phyloP scores from a whole-genome alignment of 2,888 invertebrate species.

The Drosophila cognata region DNA sequence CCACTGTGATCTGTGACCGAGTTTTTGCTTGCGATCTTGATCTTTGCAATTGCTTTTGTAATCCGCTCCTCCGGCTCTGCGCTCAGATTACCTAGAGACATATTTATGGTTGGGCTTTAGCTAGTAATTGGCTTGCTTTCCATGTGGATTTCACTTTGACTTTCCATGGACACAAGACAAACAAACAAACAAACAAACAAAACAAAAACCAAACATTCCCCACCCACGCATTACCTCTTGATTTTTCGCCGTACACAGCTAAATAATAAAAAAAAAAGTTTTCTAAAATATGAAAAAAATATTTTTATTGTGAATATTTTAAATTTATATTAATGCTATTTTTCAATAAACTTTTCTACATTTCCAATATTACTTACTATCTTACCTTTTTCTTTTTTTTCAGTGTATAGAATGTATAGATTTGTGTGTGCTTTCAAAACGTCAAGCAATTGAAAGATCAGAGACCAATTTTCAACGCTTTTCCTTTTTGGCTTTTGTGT shows the following conservation, averaged over 20 bases:
- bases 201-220: slow-evolving; percentile 53
- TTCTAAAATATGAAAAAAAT: not conserved
- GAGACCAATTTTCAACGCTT: slow-evolving; percentile 78
- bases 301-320: not conserved
- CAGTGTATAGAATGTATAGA: not conserved
- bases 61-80: slow-evolving; percentile 33
- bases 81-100: slow-evolving; percentile 58
- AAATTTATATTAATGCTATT: not conserved
- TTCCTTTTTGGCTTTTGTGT: slow-evolving; percentile 70
- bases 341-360: not conserved
- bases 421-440: slow-evolving; percentile 53
- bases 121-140: slow-evolving; percentile 75
- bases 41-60: slow-evolving; percentile 64
- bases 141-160: slow-evolving; percentile 77
- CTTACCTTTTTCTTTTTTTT: not conserved
- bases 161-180: slow-evolving; percentile 50
- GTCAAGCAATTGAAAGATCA: slow-evolving; percentile 56
- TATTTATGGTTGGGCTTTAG: slow-evolving; percentile 47
- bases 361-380: not conserved
- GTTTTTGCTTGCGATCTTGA: slow-evolving; percentile 67
- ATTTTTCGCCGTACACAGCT: slow-evolving; percentile 30
- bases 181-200: slow-evolving; percentile 20
- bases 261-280: not conserved
- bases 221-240: slow-evolving; percentile 68
- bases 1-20: slow-evolving; percentile 71